A percentile compares a stretch with the other conserved stretches of the same genome.
These are phyloP conservation scores for Pelodytes ibericus DNA, from an alignment of 2,797 vertebrate genomes.

Conservation along the genomic window DNA sequence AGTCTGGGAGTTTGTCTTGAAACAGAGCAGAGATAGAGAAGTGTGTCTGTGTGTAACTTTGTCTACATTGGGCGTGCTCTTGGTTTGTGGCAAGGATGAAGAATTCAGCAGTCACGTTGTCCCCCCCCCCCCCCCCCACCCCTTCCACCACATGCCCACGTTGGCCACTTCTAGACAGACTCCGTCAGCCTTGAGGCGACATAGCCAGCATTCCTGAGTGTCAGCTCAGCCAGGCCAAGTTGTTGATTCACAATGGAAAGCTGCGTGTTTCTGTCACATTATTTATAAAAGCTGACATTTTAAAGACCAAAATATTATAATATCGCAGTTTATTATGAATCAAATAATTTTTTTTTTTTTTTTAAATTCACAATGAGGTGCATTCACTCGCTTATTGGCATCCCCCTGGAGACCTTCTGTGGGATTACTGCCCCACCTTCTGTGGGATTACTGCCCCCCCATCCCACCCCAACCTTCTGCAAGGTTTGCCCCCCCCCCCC, in stretches of 20 bases:
- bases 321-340: no score
- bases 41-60: background rate
- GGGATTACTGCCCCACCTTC: no score
- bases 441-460: no score
- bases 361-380: no score
- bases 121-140: slow-evolving; percentile 8
- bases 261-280: background rate
- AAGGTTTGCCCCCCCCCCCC: no score
- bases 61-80: background rate
- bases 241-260: background rate
- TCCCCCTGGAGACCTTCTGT: no score
- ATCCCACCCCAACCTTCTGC: no score
- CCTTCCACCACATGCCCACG: background rate
- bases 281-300: no score
- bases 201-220: slow-evolving; percentile 33
- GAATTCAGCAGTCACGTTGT: slow-evolving; percentile 22
- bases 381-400: no score
- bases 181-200: slow-evolving; percentile 3
- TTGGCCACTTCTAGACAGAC: background rate
- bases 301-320: no score
- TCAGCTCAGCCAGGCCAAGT: background rate
- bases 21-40: background rate
- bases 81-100: slow-evolving; percentile 6
- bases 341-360: no score
- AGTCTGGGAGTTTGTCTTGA: no score